Evolutionary conservation across 2,888 invertebrate genomes (phyloP).

Genomic region (Drosophila subquinaria): DNA sequence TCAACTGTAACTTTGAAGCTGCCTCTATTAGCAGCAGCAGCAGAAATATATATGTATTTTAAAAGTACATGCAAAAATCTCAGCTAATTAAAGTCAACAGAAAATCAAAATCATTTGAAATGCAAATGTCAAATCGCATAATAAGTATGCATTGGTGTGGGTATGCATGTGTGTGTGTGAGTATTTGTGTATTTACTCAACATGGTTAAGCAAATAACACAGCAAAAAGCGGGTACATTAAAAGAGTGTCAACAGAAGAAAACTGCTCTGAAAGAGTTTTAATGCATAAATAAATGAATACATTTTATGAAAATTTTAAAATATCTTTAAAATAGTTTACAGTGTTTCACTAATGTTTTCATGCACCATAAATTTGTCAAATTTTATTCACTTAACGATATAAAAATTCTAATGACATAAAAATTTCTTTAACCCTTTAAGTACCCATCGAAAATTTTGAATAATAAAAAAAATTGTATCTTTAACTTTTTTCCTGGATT

Average conservation of each 20-base stretch:
- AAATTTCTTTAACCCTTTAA: too few species aligned
- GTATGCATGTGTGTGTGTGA: background rate
- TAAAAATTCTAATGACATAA: too few species aligned
- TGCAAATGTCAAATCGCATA: constrained; percentile 77
- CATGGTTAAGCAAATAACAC: constrained; percentile 23
- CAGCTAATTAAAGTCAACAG: constrained; percentile 83
- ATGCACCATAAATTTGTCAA: too few species aligned
- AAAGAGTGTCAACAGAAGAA: background rate
- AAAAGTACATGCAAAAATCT: constrained; percentile 55
- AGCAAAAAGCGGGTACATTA: background rate
- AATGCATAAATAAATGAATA: background rate
- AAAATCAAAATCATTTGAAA: constrained; percentile 76
- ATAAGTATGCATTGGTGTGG: constrained; percentile 27
- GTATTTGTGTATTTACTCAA: constrained; percentile 21
- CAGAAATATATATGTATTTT: background rate
- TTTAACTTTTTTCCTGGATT: too few species aligned
- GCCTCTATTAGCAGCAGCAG: constrained; percentile 43
- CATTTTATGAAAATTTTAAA: background rate
- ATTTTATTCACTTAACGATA: too few species aligned
- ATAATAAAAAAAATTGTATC: too few species aligned
- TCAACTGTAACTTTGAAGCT: constrained; percentile 2
- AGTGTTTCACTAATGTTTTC: too few species aligned
- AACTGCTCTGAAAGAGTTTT: background rate
- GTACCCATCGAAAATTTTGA: too few species aligned
- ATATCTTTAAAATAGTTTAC: background rate